Evolutionary conservation across 2,888 invertebrate genomes (phyloP).

Genomic region (Syrista parreyssii): DNA sequence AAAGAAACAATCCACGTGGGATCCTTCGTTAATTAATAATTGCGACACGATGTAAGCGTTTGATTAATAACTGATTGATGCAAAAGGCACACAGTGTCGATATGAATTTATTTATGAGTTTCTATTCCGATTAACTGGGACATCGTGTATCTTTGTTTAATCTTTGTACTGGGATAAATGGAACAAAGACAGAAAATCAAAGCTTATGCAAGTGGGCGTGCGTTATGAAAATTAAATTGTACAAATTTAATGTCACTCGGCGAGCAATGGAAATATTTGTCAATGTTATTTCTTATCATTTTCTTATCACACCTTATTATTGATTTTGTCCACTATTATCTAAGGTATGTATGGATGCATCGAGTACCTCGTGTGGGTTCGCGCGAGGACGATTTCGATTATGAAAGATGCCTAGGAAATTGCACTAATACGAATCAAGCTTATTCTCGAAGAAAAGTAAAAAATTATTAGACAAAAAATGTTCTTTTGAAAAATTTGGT

Average conservation of each 20-base stretch:
- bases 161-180: neutral
- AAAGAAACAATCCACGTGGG: no score
- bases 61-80: neutral
- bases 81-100: neutral
- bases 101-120: neutral
- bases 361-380: neutral
- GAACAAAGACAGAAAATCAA: neutral
- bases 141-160: neutral
- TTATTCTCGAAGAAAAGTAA: neutral
- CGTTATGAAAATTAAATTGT: neutral
- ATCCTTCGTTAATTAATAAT: neutral
- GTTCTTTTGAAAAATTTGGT: neutral
- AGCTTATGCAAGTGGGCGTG: neutral
- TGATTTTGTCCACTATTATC: neutral
- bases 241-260: neutral
- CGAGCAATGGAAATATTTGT: neutral
- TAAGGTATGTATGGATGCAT: neutral
- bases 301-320: neutral
- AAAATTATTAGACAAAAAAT: neutral
- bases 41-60: neutral
- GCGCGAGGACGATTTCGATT: neutral
- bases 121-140: neutral
- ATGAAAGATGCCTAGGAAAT: neutral
- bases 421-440: neutral
- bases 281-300: neutral